Base-by-base conservation (phyloP, 2,888 invertebrate genomes). In the Aricia artaxerxes region DNA sequence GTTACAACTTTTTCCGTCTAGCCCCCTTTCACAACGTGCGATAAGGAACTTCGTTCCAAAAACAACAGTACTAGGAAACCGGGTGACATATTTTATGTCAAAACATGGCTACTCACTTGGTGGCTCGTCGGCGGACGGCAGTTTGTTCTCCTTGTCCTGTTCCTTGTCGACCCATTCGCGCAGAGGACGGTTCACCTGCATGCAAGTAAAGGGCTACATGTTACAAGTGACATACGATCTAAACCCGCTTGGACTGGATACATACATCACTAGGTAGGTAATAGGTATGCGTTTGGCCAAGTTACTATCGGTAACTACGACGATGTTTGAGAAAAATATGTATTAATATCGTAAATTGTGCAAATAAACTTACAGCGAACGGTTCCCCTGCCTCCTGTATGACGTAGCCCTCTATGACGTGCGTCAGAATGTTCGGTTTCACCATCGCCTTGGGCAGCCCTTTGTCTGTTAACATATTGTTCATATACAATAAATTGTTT, bases 341-440 rank as follows among this genome's bases (percentile, higher is more conserved):
- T 0, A 40, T 40, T 6, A 40, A 40, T 40, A 40, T 40, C 6
- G 40, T 40, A 40, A 40, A 40, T 40, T 40, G 49, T 75, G 49
- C 76, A 35, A 53, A 76, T 75, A 80, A 82, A 90, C 95, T 97
- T 78, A 98, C 98, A 80, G 98, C 97, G 87, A 98, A 98, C 0
- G 98, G 98, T 90, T 98, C 98, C 1, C 97, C 97, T 0, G 98
- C 98, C 94, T 99, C 99, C 89, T 99, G 98, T 83, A 99, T 99
- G 7, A 99, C 98, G 90, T 98, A 99, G 78, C 99, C 99, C 89
- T 99, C 99, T 82, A 99, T 99, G 40, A 99, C 98, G 89, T 99
- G 99, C 0, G 99, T 99, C 78, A 99, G 94, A 7, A 99, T 98
- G 88, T 98, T 98, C 0, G 99, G 99, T 89, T 98, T 99, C 16